Base-by-base conservation (phyloP, 2,888 invertebrate species). In the Neoscelio sp. region DNA sequence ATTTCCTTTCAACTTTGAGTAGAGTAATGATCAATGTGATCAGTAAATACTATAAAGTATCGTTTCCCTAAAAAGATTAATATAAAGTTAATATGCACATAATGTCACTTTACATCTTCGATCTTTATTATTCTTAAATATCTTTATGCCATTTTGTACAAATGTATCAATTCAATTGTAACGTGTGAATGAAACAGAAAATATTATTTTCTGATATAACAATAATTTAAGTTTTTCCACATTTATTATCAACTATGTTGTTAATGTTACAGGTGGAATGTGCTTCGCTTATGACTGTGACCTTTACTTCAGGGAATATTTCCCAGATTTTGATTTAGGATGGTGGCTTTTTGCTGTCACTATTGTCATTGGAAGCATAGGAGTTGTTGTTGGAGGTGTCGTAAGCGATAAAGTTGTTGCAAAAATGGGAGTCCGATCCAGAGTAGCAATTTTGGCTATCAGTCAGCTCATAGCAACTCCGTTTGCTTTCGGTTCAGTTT, bases 211-310 rank as follows among this genome's bases (percentile, higher is more conserved):
- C 4, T 23, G 23, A 23, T 23, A 23, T 23, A 23, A 23, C 6
- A 23, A 23, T 23, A 4, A 6, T n/a, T n/a, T n/a, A n/a, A n/a
- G n/a, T n/a, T n/a, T n/a, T n/a, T n/a, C n/a, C n/a, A n/a, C n/a
- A n/a, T n/a, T n/a, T n/a, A n/a, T n/a, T n/a, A n/a, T n/a, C 23
- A 23, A 23, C 3, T 23, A 23, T 23, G 23, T 23, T 23, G 3
- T 23, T 6, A 23, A 23, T 23, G 23, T 85, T 87, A 0, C 91
- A 95, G 95, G 96, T 82, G 97, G 97, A 78, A 96, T 97, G 95
- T 95, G 95, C 78, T 97, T 97, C 91, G 97, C 97, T 0, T 97
- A 97, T 92, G 97, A 97, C 90, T 96, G 97, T 3, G 97, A 97
- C 89, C 92, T 97, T 54, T 97, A 96, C 91, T 97, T 96, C 90